A percentile compares a stretch with the other conserved stretches of the same genome.
Evolutionary conservation across 2,113 vertebrate species (phyloP).

Genomic region (Stigmatopora nigra): DNA sequence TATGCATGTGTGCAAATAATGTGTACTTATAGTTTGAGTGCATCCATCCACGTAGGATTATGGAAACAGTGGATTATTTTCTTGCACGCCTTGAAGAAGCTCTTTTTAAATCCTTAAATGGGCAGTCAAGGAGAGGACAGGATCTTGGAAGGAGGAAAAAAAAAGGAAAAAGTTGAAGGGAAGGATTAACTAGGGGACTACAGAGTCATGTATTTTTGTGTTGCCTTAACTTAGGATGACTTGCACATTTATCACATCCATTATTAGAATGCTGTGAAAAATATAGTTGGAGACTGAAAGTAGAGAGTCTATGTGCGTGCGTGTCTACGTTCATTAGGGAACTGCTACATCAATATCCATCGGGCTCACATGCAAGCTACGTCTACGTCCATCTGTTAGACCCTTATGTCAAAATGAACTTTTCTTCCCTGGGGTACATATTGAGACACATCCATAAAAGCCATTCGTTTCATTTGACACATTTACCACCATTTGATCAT

Average conservation of each 20-base stretch:
- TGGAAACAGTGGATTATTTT: conserved; percentile 53
- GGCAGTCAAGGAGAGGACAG: conserved; percentile 49
- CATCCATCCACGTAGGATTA: conserved; percentile 46
- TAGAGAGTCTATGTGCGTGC: conserved; percentile 1
- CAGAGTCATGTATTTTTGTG: conserved; percentile 10
- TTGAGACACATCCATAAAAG: neutral
- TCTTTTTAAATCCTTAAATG: conserved; percentile 44
- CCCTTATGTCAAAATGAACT: conserved; percentile 33
- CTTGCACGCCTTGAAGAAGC: conserved; percentile 22
- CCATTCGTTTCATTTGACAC: neutral
- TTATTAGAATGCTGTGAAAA: conserved; percentile 4
- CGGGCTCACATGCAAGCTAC: conserved; percentile 47
- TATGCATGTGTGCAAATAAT: neutral
- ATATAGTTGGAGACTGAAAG: neutral
- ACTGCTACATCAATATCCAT: conserved; percentile 56
- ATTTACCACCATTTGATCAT: neutral
- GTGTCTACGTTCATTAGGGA: conserved; percentile 42
- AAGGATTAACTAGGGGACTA: conserved; percentile 23
- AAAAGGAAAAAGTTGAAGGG: conserved; percentile 4
- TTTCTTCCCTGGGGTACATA: neutral
- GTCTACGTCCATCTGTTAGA: conserved; percentile 55
- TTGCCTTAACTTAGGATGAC: neutral
- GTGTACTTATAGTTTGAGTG: conserved; percentile 19
- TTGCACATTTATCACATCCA: conserved; percentile 20
- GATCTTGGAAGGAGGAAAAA: conserved; percentile 3